Evolutionary conservation across 2,113 vertebrate genomes (phyloP).

Genomic region (Engystomops pustulosus): DNA sequence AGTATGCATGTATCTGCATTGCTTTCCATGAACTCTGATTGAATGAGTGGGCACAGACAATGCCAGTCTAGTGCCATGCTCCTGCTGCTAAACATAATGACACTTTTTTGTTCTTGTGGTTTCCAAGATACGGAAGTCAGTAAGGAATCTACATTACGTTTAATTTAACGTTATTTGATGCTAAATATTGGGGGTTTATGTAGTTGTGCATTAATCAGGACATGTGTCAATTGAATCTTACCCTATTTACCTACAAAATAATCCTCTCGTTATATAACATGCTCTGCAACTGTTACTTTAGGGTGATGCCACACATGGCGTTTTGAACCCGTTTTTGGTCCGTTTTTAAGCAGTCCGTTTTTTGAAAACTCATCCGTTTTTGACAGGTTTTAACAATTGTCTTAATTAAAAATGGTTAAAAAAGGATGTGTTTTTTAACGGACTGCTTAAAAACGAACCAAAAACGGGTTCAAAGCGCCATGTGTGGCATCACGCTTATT

Average conservation of each 20-base stretch:
- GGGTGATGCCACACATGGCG: no score
- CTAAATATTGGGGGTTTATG: neutral
- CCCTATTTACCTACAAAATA: neutral
- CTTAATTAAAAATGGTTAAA: no score
- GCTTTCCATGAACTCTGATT: neutral
- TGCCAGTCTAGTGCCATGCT: slow-evolving; percentile 11
- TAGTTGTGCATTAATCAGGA: neutral
- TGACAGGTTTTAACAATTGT: no score
- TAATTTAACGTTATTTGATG: no score
- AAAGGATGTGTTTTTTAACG: no score
- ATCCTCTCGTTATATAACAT: neutral
- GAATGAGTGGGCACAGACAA: slow-evolving; percentile 22
- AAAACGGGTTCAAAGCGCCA: no score
- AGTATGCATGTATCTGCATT: slow-evolving; percentile 5
- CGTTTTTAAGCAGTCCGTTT: no score
- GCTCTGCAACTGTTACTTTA: no score
- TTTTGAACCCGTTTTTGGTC: no score
- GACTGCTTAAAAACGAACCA: no score
- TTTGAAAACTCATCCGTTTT: no score
- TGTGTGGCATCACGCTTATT: no score
- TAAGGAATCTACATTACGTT: neutral
- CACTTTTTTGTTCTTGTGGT: neutral
- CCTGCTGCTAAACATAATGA: neutral
- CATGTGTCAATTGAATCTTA: neutral
- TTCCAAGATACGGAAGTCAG: neutral